Conservation (phyloP, 2,888 invertebrate genomes). For the Nesidiocoris tenuis region DNA sequence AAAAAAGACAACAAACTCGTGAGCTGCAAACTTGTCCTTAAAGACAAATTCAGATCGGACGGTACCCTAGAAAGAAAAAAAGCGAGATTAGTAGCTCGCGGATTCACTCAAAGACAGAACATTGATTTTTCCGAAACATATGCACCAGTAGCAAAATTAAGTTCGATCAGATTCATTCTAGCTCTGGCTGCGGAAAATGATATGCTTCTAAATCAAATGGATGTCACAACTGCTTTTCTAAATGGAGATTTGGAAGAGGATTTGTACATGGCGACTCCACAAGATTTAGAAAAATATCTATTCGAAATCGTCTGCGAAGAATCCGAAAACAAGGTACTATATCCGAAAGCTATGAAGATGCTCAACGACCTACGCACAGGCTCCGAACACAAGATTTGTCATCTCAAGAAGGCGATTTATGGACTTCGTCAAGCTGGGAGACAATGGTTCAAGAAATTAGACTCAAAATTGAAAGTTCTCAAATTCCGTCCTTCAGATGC, state of each 20-base stretch:
- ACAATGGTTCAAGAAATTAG: slow-evolving; percentile 13
- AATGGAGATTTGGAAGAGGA: slow-evolving; percentile 1
- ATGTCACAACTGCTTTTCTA: slow-evolving; percentile 8
- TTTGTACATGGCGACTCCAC: slow-evolving; percentile 1
- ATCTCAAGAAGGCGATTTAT: not conserved
- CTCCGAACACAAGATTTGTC: slow-evolving; percentile 1
- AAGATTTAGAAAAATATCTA: not conserved
- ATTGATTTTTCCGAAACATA: not conserved
- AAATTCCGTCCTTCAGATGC: slow-evolving; percentile 5
- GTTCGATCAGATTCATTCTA: not conserved
- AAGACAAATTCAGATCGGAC: not conserved
- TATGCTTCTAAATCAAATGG: not conserved
- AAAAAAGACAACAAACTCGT: not conserved
- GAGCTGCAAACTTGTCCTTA: not conserved
- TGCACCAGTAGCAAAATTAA: not conserved
- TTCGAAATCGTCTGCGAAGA: not conserved
- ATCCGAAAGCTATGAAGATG: not conserved
- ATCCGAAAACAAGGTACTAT: not conserved
- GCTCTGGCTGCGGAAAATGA: not conserved
- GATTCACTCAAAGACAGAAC: not conserved
- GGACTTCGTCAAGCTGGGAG: not conserved
- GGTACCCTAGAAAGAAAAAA: not conserved
- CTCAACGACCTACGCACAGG: not conserved
- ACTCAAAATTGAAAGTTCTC: not conserved
- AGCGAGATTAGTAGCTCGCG: not conserved